phyloP scores from a whole-genome alignment of 2,113 vertebrate genomes.

The Chlorodrepanis virens region DNA sequence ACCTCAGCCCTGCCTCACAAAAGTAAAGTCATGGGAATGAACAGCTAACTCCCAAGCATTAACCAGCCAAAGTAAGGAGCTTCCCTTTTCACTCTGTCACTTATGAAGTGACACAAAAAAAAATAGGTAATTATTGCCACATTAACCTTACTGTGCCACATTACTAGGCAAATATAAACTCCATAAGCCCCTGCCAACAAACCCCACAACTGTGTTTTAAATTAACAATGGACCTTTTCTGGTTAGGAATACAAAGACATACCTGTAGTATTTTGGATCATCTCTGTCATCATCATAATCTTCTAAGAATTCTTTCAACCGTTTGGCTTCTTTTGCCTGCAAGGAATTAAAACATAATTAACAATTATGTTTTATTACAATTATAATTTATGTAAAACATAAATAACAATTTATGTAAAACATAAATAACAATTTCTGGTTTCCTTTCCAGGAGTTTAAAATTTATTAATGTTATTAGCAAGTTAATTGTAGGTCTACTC shows the following conservation, averaged over 20 bases:
- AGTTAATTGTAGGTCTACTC: neutral
- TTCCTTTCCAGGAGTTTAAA: neutral
- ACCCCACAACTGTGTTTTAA: neutral
- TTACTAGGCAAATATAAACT: neutral
- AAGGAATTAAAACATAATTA: neutral
- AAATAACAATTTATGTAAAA: too few species aligned
- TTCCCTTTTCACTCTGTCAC: neutral
- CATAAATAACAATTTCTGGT: neutral
- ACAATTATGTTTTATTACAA: too few species aligned
- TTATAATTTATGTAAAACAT: too few species aligned
- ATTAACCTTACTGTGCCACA: neutral
- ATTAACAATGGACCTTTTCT: neutral
- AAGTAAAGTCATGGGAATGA: neutral
- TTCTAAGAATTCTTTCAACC: slow-evolving; percentile 97
- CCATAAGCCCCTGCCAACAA: neutral
- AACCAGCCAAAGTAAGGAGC: neutral
- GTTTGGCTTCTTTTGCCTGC: slow-evolving; percentile 95
- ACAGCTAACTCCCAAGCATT: neutral
- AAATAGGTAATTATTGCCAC: neutral
- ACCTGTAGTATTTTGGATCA: slow-evolving; percentile 98
- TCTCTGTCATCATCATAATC: slow-evolving; percentile 98
- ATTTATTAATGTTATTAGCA: neutral
- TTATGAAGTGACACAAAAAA: neutral
- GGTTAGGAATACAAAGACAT: neutral
- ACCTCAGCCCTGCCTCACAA: neutral